A percentile compares a stretch with the other conserved stretches of the same genome.
phyloP scores from a whole-genome alignment of 2,113 vertebrate genomes.

The Aythya baeri region DNA sequence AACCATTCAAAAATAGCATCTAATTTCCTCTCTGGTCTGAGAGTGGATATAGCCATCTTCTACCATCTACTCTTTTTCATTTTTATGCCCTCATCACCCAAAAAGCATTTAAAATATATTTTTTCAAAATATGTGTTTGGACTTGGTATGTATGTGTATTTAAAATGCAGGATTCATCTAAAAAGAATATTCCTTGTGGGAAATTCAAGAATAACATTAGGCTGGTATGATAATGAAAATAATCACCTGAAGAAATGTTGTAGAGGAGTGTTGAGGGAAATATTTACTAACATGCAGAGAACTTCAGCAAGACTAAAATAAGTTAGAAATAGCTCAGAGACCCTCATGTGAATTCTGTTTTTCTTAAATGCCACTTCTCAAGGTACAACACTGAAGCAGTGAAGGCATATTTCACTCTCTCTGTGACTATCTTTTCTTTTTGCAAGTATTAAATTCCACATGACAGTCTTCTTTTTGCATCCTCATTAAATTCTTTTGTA shows the following conservation, averaged over 20 bases:
- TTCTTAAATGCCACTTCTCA: neutral
- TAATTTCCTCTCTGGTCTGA: neutral
- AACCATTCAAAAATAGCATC: neutral
- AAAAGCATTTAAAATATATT: conserved; percentile 11
- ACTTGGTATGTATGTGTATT: neutral
- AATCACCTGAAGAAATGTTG: neutral
- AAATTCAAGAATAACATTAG: neutral
- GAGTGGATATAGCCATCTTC: neutral
- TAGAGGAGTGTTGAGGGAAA: neutral
- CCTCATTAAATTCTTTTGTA: conserved; percentile 1
- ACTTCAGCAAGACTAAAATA: neutral
- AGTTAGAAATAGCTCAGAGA: neutral
- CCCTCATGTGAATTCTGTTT: neutral
- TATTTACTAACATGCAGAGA: neutral
- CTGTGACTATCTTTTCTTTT: neutral
- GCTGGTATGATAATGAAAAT: neutral
- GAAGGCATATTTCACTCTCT: neutral
- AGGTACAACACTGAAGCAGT: neutral
- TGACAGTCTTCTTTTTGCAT: neutral
- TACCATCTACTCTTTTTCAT: neutral
- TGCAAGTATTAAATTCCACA: neutral
- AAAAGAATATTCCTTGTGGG: neutral
- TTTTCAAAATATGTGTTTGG: neutral
- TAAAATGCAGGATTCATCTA: conserved; percentile 18
- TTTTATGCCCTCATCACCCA: neutral